Percentiles rank a stretch among this genome's conserved stretches.
Conservation (phyloP, 2,888 invertebrate species). For the Fissipunctia ypsillon region DNA sequence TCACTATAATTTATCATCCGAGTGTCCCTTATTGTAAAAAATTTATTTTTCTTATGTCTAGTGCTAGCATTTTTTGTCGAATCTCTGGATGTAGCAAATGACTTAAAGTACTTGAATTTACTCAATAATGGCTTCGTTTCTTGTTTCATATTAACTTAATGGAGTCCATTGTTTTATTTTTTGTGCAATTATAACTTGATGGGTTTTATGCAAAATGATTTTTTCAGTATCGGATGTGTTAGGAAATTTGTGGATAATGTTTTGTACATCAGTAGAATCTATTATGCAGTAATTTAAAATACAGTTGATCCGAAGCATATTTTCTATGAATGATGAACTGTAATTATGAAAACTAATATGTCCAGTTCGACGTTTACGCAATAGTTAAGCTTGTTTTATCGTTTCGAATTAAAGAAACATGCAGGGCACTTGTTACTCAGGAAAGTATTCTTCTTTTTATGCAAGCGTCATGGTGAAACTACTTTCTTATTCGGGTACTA, state of each 20-base stretch:
- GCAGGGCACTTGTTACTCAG: constrained; percentile 16
- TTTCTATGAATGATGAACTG: neutral
- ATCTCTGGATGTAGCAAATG: constrained; percentile 70
- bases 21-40: constrained; percentile 63
- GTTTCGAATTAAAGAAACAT: neutral
- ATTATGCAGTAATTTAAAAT: constrained; percentile 24
- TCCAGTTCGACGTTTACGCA: neutral
- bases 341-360: constrained; percentile 13
- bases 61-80: constrained; percentile 65
- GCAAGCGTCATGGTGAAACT: constrained; percentile 29
- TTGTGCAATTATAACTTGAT: constrained; percentile 75
- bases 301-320: constrained; percentile 21
- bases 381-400: neutral
- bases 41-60: constrained; percentile 66
- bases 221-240: constrained; percentile 58
- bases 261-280: constrained; percentile 20
- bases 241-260: constrained; percentile 36
- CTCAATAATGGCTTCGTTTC: constrained; percentile 75
- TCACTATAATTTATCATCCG: constrained; percentile 70
- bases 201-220: constrained; percentile 72
- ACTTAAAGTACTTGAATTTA: constrained; percentile 76
- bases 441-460: constrained; percentile 20
- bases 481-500: constrained; percentile 29
- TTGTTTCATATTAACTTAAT: constrained; percentile 69
- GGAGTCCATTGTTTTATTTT: constrained; percentile 74